phyloP scores from a whole-genome alignment of 2,888 invertebrate species.

The Lordiphosa fenestrarum region DNA sequence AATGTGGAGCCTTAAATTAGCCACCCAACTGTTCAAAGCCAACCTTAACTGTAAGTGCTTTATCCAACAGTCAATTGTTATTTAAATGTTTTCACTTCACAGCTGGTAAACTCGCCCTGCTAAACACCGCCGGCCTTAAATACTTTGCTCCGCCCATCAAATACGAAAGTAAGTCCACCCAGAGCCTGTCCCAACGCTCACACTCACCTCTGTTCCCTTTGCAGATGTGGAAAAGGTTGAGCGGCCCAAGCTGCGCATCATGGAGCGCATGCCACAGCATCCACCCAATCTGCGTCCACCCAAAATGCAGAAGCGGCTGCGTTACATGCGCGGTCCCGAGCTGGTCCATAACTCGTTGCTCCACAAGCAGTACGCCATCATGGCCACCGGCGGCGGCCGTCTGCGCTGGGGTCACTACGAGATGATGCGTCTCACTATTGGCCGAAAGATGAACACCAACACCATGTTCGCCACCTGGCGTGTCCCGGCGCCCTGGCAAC shows the following conservation, averaged over 20 bases:
- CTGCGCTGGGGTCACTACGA: slow-evolving; percentile 91
- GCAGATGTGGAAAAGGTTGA: slow-evolving; percentile 88
- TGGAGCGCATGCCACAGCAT: slow-evolving; percentile 88
- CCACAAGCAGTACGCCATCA: slow-evolving; percentile 95
- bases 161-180: slow-evolving; percentile 83
- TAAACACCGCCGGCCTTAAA: slow-evolving; percentile 83
- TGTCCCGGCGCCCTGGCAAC: slow-evolving; percentile 97
- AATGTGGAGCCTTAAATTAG: slow-evolving; percentile 53
- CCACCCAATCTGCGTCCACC: slow-evolving; percentile 86
- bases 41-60: slow-evolving; percentile 34
- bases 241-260: slow-evolving; percentile 84
- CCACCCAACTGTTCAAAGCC: slow-evolving; percentile 43
- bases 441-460: slow-evolving; percentile 88
- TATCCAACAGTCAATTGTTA: neutral
- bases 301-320: slow-evolving; percentile 91
- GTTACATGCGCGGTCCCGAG: slow-evolving; percentile 96
- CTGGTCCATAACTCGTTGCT: slow-evolving; percentile 89
- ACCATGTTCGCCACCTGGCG: slow-evolving; percentile 97
- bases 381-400: slow-evolving; percentile 92
- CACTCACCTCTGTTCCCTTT: too few relatives aligned
- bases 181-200: too few relatives aligned
- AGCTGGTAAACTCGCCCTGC: slow-evolving; percentile 41
- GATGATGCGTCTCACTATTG: slow-evolving; percentile 89
- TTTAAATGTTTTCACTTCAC: neutral
- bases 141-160: slow-evolving; percentile 86